Conservation (phyloP, 2,888 invertebrate genomes). For the Polyommatus iphigenia region DNA sequence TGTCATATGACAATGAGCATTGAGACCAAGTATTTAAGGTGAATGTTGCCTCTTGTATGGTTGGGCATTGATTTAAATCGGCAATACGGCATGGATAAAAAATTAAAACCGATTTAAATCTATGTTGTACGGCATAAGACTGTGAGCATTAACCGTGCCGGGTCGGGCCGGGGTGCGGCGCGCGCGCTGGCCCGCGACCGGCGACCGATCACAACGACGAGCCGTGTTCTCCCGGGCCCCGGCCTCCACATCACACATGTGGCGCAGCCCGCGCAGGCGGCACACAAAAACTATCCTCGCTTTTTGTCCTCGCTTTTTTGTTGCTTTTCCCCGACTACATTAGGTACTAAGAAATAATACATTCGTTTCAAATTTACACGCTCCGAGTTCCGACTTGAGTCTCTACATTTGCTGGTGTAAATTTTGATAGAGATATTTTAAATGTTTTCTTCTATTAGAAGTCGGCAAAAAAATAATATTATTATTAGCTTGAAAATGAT, state of each 20-base stretch:
- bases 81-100: too few species aligned
- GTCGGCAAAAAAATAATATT: too few species aligned
- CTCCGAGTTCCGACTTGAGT: background rate
- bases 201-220: constrained; percentile 72
- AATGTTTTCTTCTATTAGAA: background rate
- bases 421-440: background rate
- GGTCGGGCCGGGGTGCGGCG: constrained; percentile 45
- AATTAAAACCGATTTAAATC: too few species aligned
- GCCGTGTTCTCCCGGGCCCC: constrained; percentile 61
- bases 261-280: constrained; percentile 77
- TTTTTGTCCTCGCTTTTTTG: constrained; percentile 66
- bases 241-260: constrained; percentile 62
- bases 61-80: too few species aligned
- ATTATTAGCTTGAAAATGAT: too few species aligned
- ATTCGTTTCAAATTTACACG: background rate
- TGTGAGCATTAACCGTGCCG: background rate
- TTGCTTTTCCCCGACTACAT: constrained; percentile 49
- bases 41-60: too few species aligned
- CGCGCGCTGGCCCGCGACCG: constrained; percentile 66
- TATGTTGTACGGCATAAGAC: background rate
- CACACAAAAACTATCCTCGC: constrained; percentile 50
- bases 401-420: background rate
- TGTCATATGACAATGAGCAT: too few species aligned
- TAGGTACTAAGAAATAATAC: constrained; percentile 40
- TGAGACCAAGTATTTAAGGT: too few species aligned